phyloP scores from a whole-genome alignment of 2,888 invertebrate species.

The Bhutanitis thaidina region DNA sequence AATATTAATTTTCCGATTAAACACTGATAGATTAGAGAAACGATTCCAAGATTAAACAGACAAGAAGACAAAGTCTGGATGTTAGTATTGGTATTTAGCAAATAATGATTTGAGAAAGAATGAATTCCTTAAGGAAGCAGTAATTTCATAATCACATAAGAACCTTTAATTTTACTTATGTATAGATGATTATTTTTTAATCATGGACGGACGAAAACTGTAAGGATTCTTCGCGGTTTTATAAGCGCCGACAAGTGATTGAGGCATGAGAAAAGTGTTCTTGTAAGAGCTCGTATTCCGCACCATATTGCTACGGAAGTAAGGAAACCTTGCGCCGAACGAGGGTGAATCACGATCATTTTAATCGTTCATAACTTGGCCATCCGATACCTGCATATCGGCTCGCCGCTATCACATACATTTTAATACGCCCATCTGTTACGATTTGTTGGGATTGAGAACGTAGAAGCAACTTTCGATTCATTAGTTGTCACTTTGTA shows the following conservation, averaged over 20 bases:
- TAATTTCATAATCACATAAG: no score
- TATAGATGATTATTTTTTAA: no score
- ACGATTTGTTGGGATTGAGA: neutral
- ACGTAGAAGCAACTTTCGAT: slow-evolving; percentile 13
- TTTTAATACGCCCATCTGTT: slow-evolving; percentile 16
- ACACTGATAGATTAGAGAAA: no score
- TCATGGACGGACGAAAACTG: slow-evolving; percentile 5
- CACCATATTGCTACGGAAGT: slow-evolving; percentile 50
- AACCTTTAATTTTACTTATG: no score
- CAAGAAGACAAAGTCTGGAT: no score
- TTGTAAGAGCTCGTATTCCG: slow-evolving; percentile 64
- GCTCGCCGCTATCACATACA: slow-evolving; percentile 7
- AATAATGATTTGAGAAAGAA: no score
- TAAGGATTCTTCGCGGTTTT: slow-evolving; percentile 55
- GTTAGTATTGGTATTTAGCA: no score
- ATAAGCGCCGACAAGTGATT: slow-evolving; percentile 23
- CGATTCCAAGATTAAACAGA: no score
- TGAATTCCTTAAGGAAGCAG: no score
- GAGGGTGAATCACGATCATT: slow-evolving; percentile 55
- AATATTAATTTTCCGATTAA: no score
- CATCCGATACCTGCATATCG: slow-evolving; percentile 29
- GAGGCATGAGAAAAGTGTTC: slow-evolving; percentile 53
- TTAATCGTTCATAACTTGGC: slow-evolving; percentile 30
- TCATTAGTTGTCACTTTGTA: neutral
- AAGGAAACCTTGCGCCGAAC: slow-evolving; percentile 39